phyloP scores from a whole-genome alignment of 2,888 invertebrate genomes.

The Caenorhabditis sinica region DNA sequence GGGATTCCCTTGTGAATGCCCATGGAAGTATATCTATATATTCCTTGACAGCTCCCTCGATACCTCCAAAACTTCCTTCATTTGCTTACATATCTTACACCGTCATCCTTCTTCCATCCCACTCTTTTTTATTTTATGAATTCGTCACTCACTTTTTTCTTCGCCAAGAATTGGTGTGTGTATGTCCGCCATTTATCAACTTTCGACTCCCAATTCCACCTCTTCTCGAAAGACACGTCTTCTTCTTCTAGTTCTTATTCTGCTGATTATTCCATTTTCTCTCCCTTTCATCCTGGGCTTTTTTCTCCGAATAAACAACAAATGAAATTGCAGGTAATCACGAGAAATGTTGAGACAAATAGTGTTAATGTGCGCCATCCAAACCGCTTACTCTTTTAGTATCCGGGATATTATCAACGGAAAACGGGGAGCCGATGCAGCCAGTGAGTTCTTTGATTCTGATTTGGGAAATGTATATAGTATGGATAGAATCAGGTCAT shows the following conservation, averaged over 20 bases:
- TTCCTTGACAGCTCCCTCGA: constrained; percentile 16
- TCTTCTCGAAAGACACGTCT: constrained; percentile 32
- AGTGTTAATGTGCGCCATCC: constrained; percentile 62
- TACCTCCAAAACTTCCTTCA: constrained; percentile 31
- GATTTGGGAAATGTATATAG: constrained; percentile 19
- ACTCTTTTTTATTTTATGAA: constrained; percentile 17
- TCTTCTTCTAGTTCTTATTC: constrained; percentile 37
- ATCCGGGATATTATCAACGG: constrained; percentile 76
- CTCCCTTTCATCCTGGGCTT: background rate
- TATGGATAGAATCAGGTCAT: constrained; percentile 13
- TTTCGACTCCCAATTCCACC: constrained; percentile 12
- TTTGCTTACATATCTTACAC: constrained; percentile 33
- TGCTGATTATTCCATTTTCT: constrained; percentile 1
- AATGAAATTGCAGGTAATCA: constrained; percentile 63
- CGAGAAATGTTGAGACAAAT: constrained; percentile 66
- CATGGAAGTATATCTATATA: constrained; percentile 3
- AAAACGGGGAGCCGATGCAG: constrained; percentile 67
- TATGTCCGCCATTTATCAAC: constrained; percentile 59
- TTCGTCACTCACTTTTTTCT: constrained; percentile 44
- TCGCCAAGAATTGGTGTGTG: constrained; percentile 40
- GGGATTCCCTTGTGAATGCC: constrained; percentile 21
- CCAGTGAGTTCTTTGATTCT: constrained; percentile 45
- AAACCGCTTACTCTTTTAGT: constrained; percentile 69
- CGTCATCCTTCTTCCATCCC: constrained; percentile 10
- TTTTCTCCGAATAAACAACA: constrained; percentile 14